Evolutionary conservation across 2,797 vertebrate species (phyloP).

Genomic region (Neosilurus mollespiculum): DNA sequence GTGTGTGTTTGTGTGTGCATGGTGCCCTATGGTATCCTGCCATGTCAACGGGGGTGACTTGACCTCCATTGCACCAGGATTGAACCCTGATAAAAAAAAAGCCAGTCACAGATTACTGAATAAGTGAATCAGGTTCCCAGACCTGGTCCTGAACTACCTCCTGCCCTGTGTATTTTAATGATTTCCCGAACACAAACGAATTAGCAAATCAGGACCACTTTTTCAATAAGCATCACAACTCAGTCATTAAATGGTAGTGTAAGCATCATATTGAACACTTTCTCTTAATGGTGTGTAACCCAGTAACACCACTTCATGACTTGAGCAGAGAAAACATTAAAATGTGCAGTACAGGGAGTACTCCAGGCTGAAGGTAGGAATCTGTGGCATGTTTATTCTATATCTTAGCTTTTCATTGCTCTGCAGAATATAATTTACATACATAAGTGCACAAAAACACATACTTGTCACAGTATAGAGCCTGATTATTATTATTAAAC

Average conservation of each 20-base stretch:
- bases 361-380: not conserved
- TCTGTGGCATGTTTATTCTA: not conserved
- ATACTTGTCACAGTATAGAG: not conserved
- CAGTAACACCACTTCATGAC: not conserved
- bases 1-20: not conserved
- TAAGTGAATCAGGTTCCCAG: not conserved
- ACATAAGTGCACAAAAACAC: not conserved
- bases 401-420: not conserved
- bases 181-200: not conserved
- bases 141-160: not conserved
- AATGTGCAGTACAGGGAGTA: not conserved
- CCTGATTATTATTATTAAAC: not conserved
- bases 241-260: not conserved
- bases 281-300: not conserved
- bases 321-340: not conserved
- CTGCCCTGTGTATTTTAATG: not conserved
- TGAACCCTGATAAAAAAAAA: not conserved
- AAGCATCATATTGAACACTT: not conserved
- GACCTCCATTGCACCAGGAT: not conserved
- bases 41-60: not conserved
- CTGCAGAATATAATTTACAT: not conserved
- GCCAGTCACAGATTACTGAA: not conserved
- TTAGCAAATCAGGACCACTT: not conserved
- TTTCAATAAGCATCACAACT: constrained; percentile 1
- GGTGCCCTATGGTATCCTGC: not conserved